These are phyloP conservation scores for Triops cancriformis DNA, from an alignment of 1,140 invertebrate genomes.

Conservation along the genomic window DNA sequence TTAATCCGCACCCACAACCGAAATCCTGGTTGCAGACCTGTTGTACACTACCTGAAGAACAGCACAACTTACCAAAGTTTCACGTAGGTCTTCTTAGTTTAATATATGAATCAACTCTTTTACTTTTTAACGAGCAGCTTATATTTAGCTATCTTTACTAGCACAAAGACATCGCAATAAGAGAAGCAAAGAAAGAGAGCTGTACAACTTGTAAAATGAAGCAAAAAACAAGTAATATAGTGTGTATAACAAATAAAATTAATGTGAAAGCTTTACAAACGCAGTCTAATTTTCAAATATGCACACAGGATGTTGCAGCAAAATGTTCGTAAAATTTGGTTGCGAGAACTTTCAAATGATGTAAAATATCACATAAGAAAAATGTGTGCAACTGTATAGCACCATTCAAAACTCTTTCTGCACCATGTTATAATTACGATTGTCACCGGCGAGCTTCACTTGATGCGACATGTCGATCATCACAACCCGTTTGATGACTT, in stretches of 20 bases:
- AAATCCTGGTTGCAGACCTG: too few species aligned
- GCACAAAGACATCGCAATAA: background rate
- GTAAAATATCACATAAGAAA: slow-evolving; percentile 1
- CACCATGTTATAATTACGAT: background rate
- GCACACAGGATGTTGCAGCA: background rate
- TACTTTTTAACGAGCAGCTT: background rate
- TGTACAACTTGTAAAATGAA: slow-evolving; percentile 11
- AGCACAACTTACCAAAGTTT: too few species aligned
- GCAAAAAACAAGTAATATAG: background rate
- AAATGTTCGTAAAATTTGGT: background rate
- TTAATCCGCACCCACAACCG: too few species aligned
- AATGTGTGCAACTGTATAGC: background rate
- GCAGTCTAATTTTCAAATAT: background rate
- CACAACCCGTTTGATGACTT: background rate
- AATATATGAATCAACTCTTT: too few species aligned
- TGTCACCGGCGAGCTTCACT: background rate
- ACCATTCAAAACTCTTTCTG: background rate
- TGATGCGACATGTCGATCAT: background rate
- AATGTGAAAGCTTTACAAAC: background rate
- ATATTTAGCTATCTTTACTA: background rate
- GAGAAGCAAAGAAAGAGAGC: background rate
- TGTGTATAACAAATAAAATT: background rate
- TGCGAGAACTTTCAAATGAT: background rate
- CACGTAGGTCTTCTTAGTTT: too few species aligned
- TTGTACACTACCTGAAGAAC: too few species aligned